These are phyloP conservation scores for Puma concolor DNA, from an alignment of 2,113 vertebrate species.

Conservation along the genomic window DNA sequence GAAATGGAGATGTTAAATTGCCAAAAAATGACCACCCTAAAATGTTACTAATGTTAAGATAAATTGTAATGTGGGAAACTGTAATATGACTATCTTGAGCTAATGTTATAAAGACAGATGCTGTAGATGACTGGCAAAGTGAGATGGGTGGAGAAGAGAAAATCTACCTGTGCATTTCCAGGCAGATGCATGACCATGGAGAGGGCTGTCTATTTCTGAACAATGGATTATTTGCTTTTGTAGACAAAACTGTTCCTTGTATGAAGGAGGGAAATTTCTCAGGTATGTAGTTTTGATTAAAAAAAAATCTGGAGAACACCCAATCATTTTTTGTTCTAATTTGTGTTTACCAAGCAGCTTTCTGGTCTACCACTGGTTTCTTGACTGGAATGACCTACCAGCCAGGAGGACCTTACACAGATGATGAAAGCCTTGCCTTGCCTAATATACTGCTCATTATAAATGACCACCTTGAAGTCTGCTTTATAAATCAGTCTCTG, in stretches of 20 bases:
- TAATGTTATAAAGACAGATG: background rate
- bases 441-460: background rate
- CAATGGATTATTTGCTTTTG: constrained; percentile 11
- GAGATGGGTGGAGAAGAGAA: background rate
- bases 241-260: background rate
- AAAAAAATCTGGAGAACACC: background rate
- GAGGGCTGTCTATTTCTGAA: background rate
- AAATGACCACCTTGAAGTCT: constrained; percentile 30
- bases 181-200: background rate
- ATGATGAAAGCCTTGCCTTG: background rate
- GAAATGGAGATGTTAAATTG: constrained; percentile 4
- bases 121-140: background rate
- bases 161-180: background rate
- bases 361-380: constrained; percentile 28
- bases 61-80: constrained; percentile 46
- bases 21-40: background rate
- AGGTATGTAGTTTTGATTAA: background rate
- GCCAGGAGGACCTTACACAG: background rate
- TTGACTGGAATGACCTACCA: background rate
- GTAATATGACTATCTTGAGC: background rate
- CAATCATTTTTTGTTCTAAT: constrained; percentile 11
- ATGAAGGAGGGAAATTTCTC: constrained; percentile 38
- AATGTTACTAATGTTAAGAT: background rate
- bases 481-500: constrained; percentile 45
- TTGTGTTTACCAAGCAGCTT: background rate